phyloP scores from a whole-genome alignment of 2,797 vertebrate species.

The Muraenolepis orangiensis region DNA sequence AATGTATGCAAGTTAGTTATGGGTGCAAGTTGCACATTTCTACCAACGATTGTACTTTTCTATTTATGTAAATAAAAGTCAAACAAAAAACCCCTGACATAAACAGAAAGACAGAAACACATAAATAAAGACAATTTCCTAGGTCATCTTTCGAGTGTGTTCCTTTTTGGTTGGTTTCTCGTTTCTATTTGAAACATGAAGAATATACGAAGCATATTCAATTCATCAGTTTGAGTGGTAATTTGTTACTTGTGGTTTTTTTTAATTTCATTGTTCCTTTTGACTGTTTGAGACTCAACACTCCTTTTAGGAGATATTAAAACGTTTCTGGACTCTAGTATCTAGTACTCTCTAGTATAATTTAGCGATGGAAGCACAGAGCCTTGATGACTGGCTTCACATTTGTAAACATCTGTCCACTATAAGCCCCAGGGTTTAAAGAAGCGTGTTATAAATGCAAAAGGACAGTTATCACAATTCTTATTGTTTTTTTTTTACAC shows the following conservation, averaged over 20 bases:
- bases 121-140: conserved; percentile 66
- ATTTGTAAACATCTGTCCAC: neutral
- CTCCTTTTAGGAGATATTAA: neutral
- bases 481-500: neutral
- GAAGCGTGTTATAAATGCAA: neutral
- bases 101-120: conserved; percentile 53
- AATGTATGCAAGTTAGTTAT: conserved; percentile 75
- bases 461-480: neutral
- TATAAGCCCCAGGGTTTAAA: neutral
- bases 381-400: too few relatives aligned
- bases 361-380: neutral
- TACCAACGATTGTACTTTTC: conserved; percentile 83
- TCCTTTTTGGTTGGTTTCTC: conserved; percentile 13
- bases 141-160: conserved; percentile 19
- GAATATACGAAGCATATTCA: too few relatives aligned
- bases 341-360: too few relatives aligned
- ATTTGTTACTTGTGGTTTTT: neutral
- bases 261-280: neutral
- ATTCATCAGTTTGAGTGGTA: neutral
- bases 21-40: conserved; percentile 83
- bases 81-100: conserved; percentile 32
- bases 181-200: neutral
- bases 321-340: neutral
- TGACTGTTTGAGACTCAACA: neutral
- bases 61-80: conserved; percentile 77